phyloP scores from a whole-genome alignment of 1,140 invertebrate species.

The Ladona fulva region DNA sequence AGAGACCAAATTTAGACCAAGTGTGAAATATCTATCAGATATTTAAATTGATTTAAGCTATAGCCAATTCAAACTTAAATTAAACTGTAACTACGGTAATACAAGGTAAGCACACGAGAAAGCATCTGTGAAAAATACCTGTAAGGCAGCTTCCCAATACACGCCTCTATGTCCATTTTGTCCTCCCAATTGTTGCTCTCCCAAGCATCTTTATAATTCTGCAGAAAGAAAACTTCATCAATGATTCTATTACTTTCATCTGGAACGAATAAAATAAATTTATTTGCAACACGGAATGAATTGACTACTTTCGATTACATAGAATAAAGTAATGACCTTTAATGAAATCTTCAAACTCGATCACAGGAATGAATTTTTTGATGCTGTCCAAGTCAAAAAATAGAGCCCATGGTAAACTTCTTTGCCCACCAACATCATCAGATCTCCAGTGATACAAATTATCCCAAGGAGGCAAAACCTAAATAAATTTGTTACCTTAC shows the following conservation, averaged over 20 bases:
- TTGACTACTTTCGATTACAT: not conserved
- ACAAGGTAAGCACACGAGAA: no score
- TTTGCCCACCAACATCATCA: conserved; percentile 39
- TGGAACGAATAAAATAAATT: conserved; percentile 25
- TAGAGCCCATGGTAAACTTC: conserved; percentile 57
- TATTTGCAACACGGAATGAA: conserved; percentile 16
- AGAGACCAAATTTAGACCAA: not conserved
- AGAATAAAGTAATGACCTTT: conserved; percentile 38
- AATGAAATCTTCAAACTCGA: conserved; percentile 80
- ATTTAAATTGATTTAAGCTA: no score
- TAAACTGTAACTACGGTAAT: no score
- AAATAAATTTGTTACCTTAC: conserved; percentile 12
- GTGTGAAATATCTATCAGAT: no score
- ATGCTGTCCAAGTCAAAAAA: conserved; percentile 85
- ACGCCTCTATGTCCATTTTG: conserved; percentile 60
- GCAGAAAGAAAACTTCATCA: conserved; percentile 70
- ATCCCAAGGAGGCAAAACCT: conserved; percentile 84
- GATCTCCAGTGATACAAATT: conserved; percentile 83
- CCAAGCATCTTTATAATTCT: conserved; percentile 81
- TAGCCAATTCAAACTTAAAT: no score
- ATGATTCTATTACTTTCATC: conserved; percentile 43
- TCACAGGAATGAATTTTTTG: conserved; percentile 67
- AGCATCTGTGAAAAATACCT: not conserved
- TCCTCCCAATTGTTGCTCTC: conserved; percentile 69
- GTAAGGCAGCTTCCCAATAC: conserved; percentile 30